Evolutionary conservation across 2,797 vertebrate species (phyloP), one percentile per base, ranked within the genome.

Genomic region (Gadopsis bispinosus): DNA sequence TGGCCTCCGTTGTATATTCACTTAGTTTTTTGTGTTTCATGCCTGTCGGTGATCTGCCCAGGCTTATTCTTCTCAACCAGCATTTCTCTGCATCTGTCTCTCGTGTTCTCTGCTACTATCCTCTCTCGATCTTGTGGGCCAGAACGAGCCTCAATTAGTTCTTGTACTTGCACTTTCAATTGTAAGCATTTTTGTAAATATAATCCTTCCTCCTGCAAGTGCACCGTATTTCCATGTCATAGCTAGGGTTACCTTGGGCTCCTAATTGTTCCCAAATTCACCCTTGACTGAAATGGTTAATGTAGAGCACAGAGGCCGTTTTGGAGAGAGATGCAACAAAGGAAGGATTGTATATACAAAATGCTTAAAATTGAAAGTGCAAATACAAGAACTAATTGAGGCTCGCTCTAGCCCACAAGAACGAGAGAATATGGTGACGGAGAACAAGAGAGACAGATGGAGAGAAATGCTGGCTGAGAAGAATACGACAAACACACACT

Each of bases 181-280:
- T 9, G 29, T 29, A 1, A 9, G 10, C 26, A 37, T 62, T 50
- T 17, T 55, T 35, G 0, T 64, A 41, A 41, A 5, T 35, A 26
- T 29, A 62, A 29, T 50, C 33, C 70, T 73, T 68, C 64, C 56
- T 68, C 19, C 64, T 16, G 41, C 33, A 29, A 7, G 37, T 3
- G 29, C 14, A 39, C n/a, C 26, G 19, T 19, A 10, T 16, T 14
- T 62, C 20, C 37, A 55, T 9, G 26, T n/a, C 43, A 7, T 29
- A 1, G n/a, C 9, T 13, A 5, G 12, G 13, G 20, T 35, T 45
- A 16, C 0, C 41, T 13, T 13, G 41, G 43, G 17, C 8, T 12
- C 4, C 51, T 31, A 1, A 14, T 29, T 5, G 3, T 9, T 17
- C 5, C 13, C 17, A 3, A 16, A 37, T 39, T 22, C 19, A 35